Evolutionary conservation across 2,113 vertebrate species (phyloP), one percentile per base, ranked within the genome.

Genomic region (Mandrillus leucophaeus): DNA sequence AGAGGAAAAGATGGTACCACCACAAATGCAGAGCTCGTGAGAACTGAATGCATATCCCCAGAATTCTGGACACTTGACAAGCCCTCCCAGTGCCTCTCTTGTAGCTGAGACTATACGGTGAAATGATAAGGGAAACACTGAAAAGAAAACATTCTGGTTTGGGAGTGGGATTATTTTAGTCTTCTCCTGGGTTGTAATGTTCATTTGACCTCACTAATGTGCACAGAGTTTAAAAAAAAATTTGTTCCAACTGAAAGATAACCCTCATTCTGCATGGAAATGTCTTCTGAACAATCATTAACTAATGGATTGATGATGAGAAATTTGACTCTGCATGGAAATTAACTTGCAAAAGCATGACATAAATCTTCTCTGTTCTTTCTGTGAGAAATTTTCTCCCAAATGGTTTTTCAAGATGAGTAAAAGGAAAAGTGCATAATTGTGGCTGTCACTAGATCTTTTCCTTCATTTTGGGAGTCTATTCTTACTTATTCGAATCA

Each of bases 1-100:
- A 98, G 97, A 97, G 84, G 87, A 96, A 96, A 94, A 95, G 81
- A 91, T 93, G 91, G 97, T 96, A 52, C 78, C n/a, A 87, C 92
- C 97, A 97, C 97, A 98, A 97, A 93, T 55, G 93, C 94, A 94
- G 97, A 94, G 84, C 92, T 70, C 97, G n/a, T 70, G 98, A 90
- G 59, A 97, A 61, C 94, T 95, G 96, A 94, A 90, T 57, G 52
- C 93, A 50, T 81, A 97, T 96, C 88, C 59, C 88, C 35, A 64
- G 96, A 88, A 93, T 90, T 81, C 93, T 97, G 92, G 92, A 95
- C 57, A 48, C 32, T 88, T 79, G 92, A 95, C 88, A 97, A 82
- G 85, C 35, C 70, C 59, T 48, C 57, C 43, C 87, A 88, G 48
- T 55, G 84, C 82, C 68, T 95, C 48, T 66, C 61, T 96, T 95